These are phyloP conservation scores for Drosophila neonasuta DNA, from an alignment of 2,888 invertebrate species.

Conservation along the genomic window DNA sequence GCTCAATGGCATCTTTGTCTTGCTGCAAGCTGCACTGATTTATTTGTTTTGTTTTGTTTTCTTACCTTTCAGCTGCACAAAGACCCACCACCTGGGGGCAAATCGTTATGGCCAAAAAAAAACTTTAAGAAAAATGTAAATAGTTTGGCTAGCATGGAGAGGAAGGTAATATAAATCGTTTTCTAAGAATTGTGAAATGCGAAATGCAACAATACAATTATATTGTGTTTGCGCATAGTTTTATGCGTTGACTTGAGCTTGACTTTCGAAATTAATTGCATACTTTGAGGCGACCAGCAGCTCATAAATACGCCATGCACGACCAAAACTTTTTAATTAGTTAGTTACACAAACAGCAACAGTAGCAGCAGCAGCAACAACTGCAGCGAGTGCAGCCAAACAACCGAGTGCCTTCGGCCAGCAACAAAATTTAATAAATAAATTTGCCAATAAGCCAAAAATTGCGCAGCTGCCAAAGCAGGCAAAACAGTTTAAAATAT, in stretches of 20 bases:
- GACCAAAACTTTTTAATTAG: slow-evolving; percentile 69
- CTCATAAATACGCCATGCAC: slow-evolving; percentile 46
- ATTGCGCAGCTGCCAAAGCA: slow-evolving; percentile 47
- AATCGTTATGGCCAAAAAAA: slow-evolving; percentile 48
- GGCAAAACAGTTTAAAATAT: slow-evolving; percentile 67
- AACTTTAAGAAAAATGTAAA: slow-evolving; percentile 54
- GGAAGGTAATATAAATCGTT: slow-evolving; percentile 1
- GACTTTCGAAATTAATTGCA: slow-evolving; percentile 62
- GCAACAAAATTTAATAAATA: slow-evolving; percentile 69
- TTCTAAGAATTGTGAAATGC: slow-evolving; percentile 52
- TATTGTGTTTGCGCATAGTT: slow-evolving; percentile 59
- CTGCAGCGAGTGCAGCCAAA: slow-evolving; percentile 39
- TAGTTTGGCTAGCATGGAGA: slow-evolving; percentile 11
- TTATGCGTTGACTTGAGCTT: slow-evolving; percentile 55
- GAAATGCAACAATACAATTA: slow-evolving; percentile 74
- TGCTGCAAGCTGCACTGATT: slow-evolving; percentile 42
- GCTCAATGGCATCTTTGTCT: slow-evolving; percentile 24
- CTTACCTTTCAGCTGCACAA: slow-evolving; percentile 70
- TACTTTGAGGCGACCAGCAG: slow-evolving; percentile 58
- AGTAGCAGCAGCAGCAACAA: slow-evolving; percentile 28
- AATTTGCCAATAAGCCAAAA: slow-evolving; percentile 72
- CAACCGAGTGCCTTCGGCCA: slow-evolving; percentile 42
- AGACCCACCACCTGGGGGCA: slow-evolving; percentile 23
- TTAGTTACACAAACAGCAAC: slow-evolving; percentile 57
- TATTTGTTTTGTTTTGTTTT: slow-evolving; percentile 64